phyloP scores from a whole-genome alignment of 2,113 vertebrate species.

The Mandrillus leucophaeus region DNA sequence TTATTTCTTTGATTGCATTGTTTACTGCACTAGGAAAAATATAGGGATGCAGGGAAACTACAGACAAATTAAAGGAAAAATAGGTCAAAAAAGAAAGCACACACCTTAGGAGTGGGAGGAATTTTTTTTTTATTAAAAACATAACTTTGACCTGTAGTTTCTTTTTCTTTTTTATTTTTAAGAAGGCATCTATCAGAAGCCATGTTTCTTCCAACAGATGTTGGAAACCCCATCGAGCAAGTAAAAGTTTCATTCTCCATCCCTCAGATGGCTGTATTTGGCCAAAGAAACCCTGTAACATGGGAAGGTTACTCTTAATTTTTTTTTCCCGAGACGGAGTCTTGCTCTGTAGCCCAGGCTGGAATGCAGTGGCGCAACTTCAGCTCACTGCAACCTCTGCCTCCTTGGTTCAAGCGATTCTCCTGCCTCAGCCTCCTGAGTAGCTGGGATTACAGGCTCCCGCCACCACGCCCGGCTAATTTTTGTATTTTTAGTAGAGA shows the following conservation, averaged over 20 bases:
- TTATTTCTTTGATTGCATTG: constrained; percentile 67
- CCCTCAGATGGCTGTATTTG: constrained; percentile 8
- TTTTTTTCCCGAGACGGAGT: too few species aligned
- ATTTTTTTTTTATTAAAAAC: constrained; percentile 71
- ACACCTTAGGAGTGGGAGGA: constrained; percentile 57
- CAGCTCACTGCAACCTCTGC: too few species aligned
- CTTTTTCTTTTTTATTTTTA: constrained; percentile 21
- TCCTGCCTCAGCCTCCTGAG: too few species aligned
- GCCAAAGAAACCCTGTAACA: constrained; percentile 28
- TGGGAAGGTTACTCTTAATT: background rate
- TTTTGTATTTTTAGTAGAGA: too few species aligned
- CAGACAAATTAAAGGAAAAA: constrained; percentile 58
- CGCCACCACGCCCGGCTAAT: too few species aligned
- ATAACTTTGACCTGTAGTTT: constrained; percentile 69
- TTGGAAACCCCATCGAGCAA: constrained; percentile 14
- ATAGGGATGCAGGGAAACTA: constrained; percentile 46
- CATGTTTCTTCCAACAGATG: constrained; percentile 3
- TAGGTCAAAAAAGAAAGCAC: constrained; percentile 65
- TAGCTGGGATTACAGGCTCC: too few species aligned
- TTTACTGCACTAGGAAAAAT: constrained; percentile 66
- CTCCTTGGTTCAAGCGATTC: too few species aligned
- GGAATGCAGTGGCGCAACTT: too few species aligned
- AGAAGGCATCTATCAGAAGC: constrained; percentile 45
- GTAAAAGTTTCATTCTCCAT: background rate
- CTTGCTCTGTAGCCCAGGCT: too few species aligned